Percentiles rank a stretch among this genome's conserved stretches.
Conservation (phyloP, 2,797 vertebrate species). For the Serranus cabrilla region DNA sequence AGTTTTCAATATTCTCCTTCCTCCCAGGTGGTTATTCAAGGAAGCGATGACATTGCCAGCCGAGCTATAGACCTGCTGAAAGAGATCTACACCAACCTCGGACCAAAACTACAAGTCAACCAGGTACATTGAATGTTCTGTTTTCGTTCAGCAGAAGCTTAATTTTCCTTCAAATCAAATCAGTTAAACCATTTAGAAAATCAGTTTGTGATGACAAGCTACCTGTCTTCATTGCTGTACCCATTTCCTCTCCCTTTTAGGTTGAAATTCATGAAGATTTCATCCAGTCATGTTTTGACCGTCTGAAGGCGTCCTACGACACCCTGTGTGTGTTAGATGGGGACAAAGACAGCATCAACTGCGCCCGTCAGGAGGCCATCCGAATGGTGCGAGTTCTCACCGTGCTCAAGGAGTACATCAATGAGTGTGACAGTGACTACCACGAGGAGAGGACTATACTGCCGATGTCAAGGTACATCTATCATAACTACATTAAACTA, state of each 20-base stretch:
- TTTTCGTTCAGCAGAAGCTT: background rate
- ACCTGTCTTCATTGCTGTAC: background rate
- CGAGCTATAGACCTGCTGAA: conserved; percentile 99
- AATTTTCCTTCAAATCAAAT: background rate
- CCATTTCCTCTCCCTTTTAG: conserved; percentile 73
- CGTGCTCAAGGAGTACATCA: conserved; percentile 98
- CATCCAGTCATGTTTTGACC: conserved; percentile 99
- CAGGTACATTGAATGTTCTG: conserved; percentile 86
- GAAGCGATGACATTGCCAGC: conserved; percentile 97
- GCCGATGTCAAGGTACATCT: conserved; percentile 97
- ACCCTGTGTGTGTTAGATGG: conserved; percentile 98
- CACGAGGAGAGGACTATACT: conserved; percentile 98
- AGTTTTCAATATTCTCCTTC: conserved; percentile 10
- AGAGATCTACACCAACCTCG: conserved; percentile 99
- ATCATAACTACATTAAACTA: too few species aligned
- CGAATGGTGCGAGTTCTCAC: conserved; percentile 99
- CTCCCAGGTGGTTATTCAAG: conserved; percentile 97
- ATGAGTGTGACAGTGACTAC: conserved; percentile 99
- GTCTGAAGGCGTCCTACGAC: conserved; percentile 98
- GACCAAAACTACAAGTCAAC: conserved; percentile 98
- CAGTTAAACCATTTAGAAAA: too few species aligned
- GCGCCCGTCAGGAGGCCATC: conserved; percentile 97
- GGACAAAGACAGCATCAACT: conserved; percentile 99
- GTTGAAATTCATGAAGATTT: conserved; percentile 99
- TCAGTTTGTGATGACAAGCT: background rate